Evolutionary conservation across 2,888 invertebrate genomes (phyloP).

Genomic region (Hirtodrosophila histrioides): DNA sequence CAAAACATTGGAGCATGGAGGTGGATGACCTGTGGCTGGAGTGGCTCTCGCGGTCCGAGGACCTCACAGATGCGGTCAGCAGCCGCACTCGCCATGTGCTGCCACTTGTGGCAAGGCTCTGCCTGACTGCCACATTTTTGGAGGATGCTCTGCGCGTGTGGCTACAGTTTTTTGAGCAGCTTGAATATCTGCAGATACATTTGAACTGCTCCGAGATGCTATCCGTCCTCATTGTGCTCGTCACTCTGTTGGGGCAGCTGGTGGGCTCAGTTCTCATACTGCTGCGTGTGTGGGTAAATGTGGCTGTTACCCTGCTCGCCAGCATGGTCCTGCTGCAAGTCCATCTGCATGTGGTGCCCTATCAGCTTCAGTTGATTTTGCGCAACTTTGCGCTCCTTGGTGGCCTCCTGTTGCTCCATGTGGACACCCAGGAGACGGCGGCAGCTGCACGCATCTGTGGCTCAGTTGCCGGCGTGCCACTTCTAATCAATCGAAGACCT

Average conservation of each 20-base stretch:
- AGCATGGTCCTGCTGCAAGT: conserved; percentile 36
- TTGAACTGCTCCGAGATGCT: conserved; percentile 20
- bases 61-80: conserved; percentile 16
- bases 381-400: conserved; percentile 35
- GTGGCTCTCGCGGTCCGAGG: conserved; percentile 6
- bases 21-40: conserved; percentile 18
- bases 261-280: conserved; percentile 24
- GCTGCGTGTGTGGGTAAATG: conserved; percentile 16
- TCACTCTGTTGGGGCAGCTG: conserved; percentile 37
- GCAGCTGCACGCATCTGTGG: not conserved
- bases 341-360: conserved; percentile 12
- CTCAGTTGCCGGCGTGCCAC: conserved; percentile 23
- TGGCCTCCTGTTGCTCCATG: conserved; percentile 39
- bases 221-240: conserved; percentile 5
- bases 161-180: conserved; percentile 22
- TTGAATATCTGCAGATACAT: conserved; percentile 18
- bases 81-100: conserved; percentile 18
- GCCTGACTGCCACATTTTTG: conserved; percentile 40
- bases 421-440: conserved; percentile 21
- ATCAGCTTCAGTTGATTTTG: conserved; percentile 19
- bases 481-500: conserved; percentile 15
- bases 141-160: conserved; percentile 39
- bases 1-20: conserved; percentile 4
- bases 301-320: conserved; percentile 27
- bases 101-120: conserved; percentile 39